Evolutionary conservation across 2,113 vertebrate genomes (phyloP), one percentile per base, ranked within the genome.

Genomic region (Neogobius melanostomus): DNA sequence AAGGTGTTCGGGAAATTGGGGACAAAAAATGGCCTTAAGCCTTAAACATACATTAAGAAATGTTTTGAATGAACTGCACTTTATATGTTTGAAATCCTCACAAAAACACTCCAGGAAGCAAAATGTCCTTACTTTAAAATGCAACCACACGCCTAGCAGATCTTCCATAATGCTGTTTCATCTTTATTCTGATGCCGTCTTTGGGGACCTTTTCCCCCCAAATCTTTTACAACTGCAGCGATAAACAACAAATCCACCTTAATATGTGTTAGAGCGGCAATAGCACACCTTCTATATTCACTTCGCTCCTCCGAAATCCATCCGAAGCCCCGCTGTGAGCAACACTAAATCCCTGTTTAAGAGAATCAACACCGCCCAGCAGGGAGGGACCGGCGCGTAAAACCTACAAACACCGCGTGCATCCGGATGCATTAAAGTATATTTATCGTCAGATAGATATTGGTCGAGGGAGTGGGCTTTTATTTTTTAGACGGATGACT

Each of bases 261-360:
- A 6, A 50, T 46, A 43, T 50, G 52, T 36, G 54, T 50, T 0
- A n/a, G 49, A 51, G 14, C 64, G 64, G 62, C 52, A 76, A 48
- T 67, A n/a, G 17, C 66, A 77, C 73, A 75, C 71, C 68, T 70
- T 53, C 62, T 59, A 21, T 59, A 36, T 65, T 69, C 68, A 6
- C 56, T 56, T 54, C 14, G 56, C 69, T 71, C 71, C 71, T 65
- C 9, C 48, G n/a, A 51, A 65, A 83, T 82, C 64, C 83, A 65
- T 64, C 64, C 47, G 69, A 82, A 80, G 72, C 75, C 65, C 28
- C 0, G 2, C 69, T 71, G 76, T 54, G 62, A 74, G 68, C 50
- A 68, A 77, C 59, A 74, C 59, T 73, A 85, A 83, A 80, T 75
- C 79, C 69, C 61, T 4, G 74, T 68, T 76, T 76, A 75, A 71